phyloP scores from a whole-genome alignment of 2,113 vertebrate genomes.

The Ellobius talpinus region DNA sequence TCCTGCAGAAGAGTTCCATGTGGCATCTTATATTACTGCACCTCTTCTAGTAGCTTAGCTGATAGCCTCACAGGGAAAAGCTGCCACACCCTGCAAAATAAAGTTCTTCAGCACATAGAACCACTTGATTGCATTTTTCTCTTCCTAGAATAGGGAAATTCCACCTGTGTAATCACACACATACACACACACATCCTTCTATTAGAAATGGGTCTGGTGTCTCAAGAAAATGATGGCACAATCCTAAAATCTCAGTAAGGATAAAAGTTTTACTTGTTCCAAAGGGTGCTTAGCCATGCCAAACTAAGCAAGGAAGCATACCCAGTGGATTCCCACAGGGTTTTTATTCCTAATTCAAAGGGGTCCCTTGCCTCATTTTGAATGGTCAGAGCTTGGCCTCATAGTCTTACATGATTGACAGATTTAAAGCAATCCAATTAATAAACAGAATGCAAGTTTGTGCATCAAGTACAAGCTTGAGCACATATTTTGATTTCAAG shows the following conservation, averaged over 20 bases:
- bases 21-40: constrained; percentile 69
- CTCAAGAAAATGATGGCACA: background rate
- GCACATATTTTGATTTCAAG: background rate
- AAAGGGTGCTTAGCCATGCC: background rate
- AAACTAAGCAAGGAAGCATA: background rate
- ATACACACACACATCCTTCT: background rate
- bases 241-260: background rate
- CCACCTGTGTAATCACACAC: background rate
- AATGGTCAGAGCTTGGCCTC: background rate
- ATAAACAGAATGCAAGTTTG: background rate
- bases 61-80: constrained; percentile 42
- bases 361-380: background rate
- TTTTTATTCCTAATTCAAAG: background rate
- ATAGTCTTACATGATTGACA: background rate
- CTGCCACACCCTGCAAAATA: constrained; percentile 57
- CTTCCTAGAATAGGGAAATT: constrained; percentile 54
- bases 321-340: background rate
- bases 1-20: constrained; percentile 44
- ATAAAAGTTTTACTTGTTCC: too few species aligned
- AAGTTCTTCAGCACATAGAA: constrained; percentile 25
- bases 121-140: constrained; percentile 5
- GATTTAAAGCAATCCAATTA: background rate
- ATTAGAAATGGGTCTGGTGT: background rate
- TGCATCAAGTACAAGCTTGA: background rate
- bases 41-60: constrained; percentile 43